These are phyloP conservation scores for Eulacestoma nigropectus DNA, from an alignment of 2,113 vertebrate species.

Conservation along the genomic window DNA sequence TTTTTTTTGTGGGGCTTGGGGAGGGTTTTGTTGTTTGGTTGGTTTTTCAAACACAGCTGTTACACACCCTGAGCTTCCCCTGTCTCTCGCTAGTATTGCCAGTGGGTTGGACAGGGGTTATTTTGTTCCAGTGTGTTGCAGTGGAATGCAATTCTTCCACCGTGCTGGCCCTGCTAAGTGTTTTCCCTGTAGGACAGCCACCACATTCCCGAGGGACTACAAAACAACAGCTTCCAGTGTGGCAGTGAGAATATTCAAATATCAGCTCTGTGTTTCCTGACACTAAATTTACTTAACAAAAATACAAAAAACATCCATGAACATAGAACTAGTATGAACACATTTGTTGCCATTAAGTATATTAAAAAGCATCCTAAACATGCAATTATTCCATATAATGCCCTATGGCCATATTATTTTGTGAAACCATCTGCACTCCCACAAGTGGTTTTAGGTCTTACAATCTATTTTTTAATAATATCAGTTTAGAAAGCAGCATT, in stretches of 20 bases:
- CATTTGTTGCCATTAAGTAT: not conserved
- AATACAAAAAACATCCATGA: not conserved
- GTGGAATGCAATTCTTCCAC: not conserved
- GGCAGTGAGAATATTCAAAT: not conserved
- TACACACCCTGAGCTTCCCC: not conserved
- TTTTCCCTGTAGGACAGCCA: not conserved
- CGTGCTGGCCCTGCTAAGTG: not conserved
- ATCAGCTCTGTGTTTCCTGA: not conserved
- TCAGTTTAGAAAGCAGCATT: not conserved
- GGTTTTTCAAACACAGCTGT: not conserved
- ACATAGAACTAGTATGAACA: not conserved
- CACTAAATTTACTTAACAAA: not conserved
- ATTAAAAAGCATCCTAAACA: conserved; percentile 6
- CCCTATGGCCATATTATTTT: not conserved
- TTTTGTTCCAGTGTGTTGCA: not conserved
- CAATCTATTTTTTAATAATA: not conserved
- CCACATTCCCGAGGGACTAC: not conserved
- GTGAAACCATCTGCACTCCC: not conserved
- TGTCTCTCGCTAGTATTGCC: rapidly evolving
- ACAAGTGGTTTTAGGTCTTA: conserved; percentile 31
- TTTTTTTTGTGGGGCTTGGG: not conserved
- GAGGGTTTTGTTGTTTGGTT: not conserved
- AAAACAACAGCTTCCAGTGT: not conserved
- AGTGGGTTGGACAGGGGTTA: not conserved
- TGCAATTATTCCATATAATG: conserved; percentile 1